Percentiles rank a stretch among this genome's conserved stretches.
Evolutionary conservation across 2,888 invertebrate genomes (phyloP).

Genomic region (Ormyrus rosae): DNA sequence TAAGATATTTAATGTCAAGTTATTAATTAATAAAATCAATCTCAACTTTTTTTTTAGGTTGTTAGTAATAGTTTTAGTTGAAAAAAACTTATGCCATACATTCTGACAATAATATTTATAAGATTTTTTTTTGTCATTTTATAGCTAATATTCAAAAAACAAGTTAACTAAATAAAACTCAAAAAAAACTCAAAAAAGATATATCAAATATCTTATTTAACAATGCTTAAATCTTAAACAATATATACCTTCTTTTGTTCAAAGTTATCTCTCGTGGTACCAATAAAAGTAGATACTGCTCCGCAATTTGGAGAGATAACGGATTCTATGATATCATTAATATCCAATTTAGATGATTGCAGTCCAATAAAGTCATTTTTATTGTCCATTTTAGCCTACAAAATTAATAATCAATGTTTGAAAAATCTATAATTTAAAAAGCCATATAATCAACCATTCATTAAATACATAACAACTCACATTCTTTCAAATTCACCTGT

Average conservation of each 20-base stretch:
- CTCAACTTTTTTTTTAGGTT: too few relatives aligned
- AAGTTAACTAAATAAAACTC: not conserved
- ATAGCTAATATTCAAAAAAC: not conserved
- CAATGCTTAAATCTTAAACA: too few relatives aligned
- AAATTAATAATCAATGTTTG: slow-evolving; percentile 16
- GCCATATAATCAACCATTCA: not conserved
- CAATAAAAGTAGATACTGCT: slow-evolving; percentile 92
- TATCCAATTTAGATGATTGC: slow-evolving; percentile 81
- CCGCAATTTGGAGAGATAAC: slow-evolving; percentile 87
- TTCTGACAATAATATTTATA: not conserved
- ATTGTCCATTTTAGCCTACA: slow-evolving; percentile 69
- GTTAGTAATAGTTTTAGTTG: not conserved
- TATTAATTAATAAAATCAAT: too few relatives aligned
- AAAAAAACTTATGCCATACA: not conserved
- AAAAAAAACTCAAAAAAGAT: not conserved
- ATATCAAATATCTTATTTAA: slow-evolving; percentile 1
- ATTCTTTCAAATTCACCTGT: not conserved
- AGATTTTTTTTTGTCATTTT: slow-evolving; percentile 1
- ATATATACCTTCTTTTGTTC: slow-evolving; percentile 83
- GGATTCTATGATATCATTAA: slow-evolving; percentile 82
- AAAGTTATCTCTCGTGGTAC: slow-evolving; percentile 91
- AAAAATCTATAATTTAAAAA: not conserved
- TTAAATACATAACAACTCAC: not conserved
- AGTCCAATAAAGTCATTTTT: slow-evolving; percentile 85
- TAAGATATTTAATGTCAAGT: too few relatives aligned